Evolutionary conservation across 2,113 vertebrate genomes (phyloP).

Genomic region (Forbesichthys papilliferus): DNA sequence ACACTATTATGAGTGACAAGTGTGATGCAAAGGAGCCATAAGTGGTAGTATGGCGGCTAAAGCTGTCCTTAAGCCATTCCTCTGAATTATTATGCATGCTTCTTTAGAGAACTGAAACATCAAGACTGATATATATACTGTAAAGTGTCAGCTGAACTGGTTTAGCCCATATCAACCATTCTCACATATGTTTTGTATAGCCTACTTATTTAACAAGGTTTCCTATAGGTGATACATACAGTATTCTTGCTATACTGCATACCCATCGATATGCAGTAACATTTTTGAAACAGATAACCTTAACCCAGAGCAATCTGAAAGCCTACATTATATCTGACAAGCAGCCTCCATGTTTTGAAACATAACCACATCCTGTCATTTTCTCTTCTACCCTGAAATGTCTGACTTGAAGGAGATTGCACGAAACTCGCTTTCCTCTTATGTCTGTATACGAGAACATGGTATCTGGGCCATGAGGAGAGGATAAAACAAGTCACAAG

Average conservation of each 20-base stretch:
- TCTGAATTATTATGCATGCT: not conserved
- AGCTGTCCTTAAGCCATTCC: not conserved
- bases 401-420: slow-evolving; percentile 39
- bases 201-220: too few relatives aligned
- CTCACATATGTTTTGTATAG: not conserved
- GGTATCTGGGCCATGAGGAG: slow-evolving; percentile 8
- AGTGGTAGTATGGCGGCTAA: not conserved
- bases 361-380: slow-evolving; percentile 72
- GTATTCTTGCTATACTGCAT: not conserved
- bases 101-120: slow-evolving; percentile 19
- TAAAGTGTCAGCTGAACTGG: not conserved
- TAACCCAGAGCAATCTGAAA: slow-evolving; percentile 19
- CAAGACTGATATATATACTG: not conserved
- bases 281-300: slow-evolving; percentile 4
- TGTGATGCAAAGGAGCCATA: not conserved
- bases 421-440: slow-evolving; percentile 25
- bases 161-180: not conserved
- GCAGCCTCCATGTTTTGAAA: slow-evolving; percentile 44
- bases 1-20: not conserved
- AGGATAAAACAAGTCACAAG: slow-evolving; percentile 68
- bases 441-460: slow-evolving; percentile 1
- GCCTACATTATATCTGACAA: slow-evolving; percentile 34
- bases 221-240: too few relatives aligned
- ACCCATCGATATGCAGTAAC: not conserved
- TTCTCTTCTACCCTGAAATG: slow-evolving; percentile 34